Base-by-base conservation (phyloP, 2,888 invertebrate species). In the Limnephilus auricula region DNA sequence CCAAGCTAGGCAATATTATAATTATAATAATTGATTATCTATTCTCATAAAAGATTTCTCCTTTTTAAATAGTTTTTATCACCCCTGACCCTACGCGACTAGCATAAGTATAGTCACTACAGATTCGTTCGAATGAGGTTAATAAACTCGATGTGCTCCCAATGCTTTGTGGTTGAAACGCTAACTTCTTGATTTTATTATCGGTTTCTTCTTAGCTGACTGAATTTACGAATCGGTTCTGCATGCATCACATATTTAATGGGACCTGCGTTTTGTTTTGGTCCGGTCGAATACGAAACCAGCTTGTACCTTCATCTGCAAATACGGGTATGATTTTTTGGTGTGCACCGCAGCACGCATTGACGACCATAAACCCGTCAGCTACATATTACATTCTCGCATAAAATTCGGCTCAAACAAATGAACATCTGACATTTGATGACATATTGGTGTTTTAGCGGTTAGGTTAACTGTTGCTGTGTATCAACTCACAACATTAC, bases 381-480 rank as follows among this genome's bases (percentile, higher is more conserved):
- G 25, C 34, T 87, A 78, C 87, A 78, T 34, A 25, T 78, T 87
- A 34, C 87, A 34, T 34, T 87, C 87, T 18, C 87, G 87, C 87
- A 87, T 87, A 87, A 87, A 78, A 78, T 87, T 85, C 37, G 37
- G 10, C 87, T 15, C 78, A 87, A 78, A 78, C 87, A 87, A 87
- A 87, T 87, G 45, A 78, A 87, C 87, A 34, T 9, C 31, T 50
- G 34, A 78, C 87, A n/a, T 78, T 87, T 78, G 31, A 87, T 78
- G 87, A 78, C 87, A 87, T 87, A 87, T 87, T 87, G 87, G 50
- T 87, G 78, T 87, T n/a, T 78, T 87, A 78, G 87, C 50, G 65
- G 85, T 85, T 34, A n/a, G 87, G 31, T 78, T 87, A 50, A 78
- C 87, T 87, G 87, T 87, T 87, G 50, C 87, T 87, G 87, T 78